Evolutionary conservation across 1,140 invertebrate species (phyloP).

Genomic region (Nautilus pompilius): DNA sequence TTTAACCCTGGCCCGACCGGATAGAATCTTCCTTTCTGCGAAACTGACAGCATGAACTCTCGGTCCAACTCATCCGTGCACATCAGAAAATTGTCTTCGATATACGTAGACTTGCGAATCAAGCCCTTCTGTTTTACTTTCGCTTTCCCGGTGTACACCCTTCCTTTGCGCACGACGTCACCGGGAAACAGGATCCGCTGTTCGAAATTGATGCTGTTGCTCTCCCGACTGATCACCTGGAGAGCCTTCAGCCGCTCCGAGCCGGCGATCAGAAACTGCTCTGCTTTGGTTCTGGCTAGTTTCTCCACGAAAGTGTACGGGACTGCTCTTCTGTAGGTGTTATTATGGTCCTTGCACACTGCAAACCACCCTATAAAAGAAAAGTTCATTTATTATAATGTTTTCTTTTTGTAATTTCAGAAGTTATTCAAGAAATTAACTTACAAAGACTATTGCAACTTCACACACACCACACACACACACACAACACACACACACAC

Average conservation of each 20-base stretch:
- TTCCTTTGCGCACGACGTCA: slow-evolving; percentile 24
- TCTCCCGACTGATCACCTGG: slow-evolving; percentile 10
- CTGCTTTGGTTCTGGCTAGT: slow-evolving; percentile 18
- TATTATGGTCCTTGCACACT: slow-evolving; percentile 13
- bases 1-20: slow-evolving; percentile 7
- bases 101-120: slow-evolving; percentile 16
- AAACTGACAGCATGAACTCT: slow-evolving; percentile 28
- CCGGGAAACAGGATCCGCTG: slow-evolving; percentile 27
- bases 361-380: slow-evolving; percentile 30
- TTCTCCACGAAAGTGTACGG: slow-evolving; percentile 20
- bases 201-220: slow-evolving; percentile 8
- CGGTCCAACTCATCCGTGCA: slow-evolving; percentile 33
- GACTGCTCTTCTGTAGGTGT: slow-evolving; percentile 14
- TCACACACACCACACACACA: background rate
- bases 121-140: slow-evolving; percentile 19
- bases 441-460: background rate
- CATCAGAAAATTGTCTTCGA: slow-evolving; percentile 24
- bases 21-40: slow-evolving; percentile 29
- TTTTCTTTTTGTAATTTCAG: background rate
- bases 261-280: slow-evolving; percentile 30
- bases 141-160: slow-evolving; percentile 20
- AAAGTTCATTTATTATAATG: background rate
- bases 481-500: background rate
- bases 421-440: background rate
- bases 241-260: slow-evolving; percentile 17